Evolutionary conservation across 2,888 invertebrate species (phyloP).

Genomic region (Cinara cedri): DNA sequence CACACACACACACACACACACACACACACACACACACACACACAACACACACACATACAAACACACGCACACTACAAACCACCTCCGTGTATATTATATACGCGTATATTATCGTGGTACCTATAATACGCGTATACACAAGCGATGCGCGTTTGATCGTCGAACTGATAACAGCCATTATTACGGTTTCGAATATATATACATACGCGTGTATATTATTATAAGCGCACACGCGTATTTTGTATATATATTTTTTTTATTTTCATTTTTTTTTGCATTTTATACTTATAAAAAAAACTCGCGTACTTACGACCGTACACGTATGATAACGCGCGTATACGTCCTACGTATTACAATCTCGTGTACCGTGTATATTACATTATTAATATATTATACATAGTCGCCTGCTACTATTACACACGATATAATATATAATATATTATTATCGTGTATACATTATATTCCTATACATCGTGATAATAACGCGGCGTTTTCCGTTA

Average conservation of each 20-base stretch:
- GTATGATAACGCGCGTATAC: conserved; percentile 6
- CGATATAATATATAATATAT: neutral
- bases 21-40: too few species aligned
- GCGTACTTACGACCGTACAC: neutral
- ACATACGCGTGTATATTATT: conserved; percentile 22
- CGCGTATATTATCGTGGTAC: neutral
- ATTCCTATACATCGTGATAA: too few species aligned
- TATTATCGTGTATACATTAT: too few species aligned
- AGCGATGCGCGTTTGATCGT: conserved; percentile 53
- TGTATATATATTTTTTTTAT: neutral
- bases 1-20: conserved; percentile 14
- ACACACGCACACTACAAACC: too few species aligned
- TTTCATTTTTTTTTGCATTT: conserved; percentile 39
- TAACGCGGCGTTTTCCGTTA: too few species aligned
- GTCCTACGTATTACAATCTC: too few species aligned
- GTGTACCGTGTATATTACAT: too few species aligned
- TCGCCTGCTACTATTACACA: too few species aligned
- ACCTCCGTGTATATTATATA: conserved; percentile 8
- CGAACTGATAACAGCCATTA: conserved; percentile 52
- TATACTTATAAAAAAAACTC: too few species aligned
- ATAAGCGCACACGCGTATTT: conserved; percentile 26
- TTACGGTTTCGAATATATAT: conserved; percentile 36
- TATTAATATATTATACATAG: too few species aligned
- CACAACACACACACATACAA: conserved; percentile 9
- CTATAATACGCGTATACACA: too few species aligned